These are phyloP conservation scores for Barypeithes pellucidus DNA, from an alignment of 2,888 invertebrate species.

Conservation along the genomic window DNA sequence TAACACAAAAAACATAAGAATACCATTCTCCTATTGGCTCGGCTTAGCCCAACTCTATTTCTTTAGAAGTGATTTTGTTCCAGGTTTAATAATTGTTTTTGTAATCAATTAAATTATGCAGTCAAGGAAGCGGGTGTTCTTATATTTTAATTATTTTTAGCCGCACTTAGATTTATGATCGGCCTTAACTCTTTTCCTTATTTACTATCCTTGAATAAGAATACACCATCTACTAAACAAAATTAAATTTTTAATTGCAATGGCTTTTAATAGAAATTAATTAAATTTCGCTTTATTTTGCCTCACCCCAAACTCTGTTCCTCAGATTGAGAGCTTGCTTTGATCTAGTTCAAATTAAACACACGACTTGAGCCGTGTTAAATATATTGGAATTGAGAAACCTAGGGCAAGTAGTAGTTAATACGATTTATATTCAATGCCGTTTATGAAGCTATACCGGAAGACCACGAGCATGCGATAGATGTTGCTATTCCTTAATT, in stretches of 20 bases:
- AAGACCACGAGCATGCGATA: too few relatives aligned
- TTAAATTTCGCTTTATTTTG: background rate
- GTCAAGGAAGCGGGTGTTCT: background rate
- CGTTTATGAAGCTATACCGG: too few relatives aligned
- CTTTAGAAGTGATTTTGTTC: too few relatives aligned
- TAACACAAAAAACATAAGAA: too few relatives aligned
- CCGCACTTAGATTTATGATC: constrained; percentile 1
- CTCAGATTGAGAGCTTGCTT: constrained; percentile 3
- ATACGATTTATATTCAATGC: background rate
- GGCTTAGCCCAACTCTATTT: too few relatives aligned
- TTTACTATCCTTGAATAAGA: background rate
- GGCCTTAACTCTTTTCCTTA: background rate
- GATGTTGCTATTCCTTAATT: too few relatives aligned
- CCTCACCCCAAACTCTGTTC: background rate
- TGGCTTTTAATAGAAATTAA: background rate
- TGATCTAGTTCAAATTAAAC: constrained; percentile 2
- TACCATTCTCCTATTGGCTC: too few relatives aligned
- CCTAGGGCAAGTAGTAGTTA: background rate
- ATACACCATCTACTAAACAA: background rate
- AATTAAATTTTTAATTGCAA: constrained; percentile 8
- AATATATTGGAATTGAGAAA: background rate
- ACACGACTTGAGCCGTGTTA: background rate
- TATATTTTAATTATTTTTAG: background rate
- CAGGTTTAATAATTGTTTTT: too few relatives aligned
- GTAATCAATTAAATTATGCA: background rate